These are phyloP conservation scores for Pheosia tremula DNA, from an alignment of 2,888 invertebrate species.

Conservation along the genomic window DNA sequence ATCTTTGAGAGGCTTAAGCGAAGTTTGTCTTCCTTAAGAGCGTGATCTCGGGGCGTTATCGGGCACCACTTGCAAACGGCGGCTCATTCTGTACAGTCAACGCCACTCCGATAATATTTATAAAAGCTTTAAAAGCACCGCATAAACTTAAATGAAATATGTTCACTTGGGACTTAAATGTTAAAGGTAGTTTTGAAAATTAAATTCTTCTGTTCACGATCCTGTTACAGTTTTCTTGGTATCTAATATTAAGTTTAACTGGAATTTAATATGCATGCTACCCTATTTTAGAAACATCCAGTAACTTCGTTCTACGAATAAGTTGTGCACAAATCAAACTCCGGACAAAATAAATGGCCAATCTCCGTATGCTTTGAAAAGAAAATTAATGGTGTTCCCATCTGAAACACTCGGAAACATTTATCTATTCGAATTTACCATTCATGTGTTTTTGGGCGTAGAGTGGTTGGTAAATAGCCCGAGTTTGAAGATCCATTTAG, in stretches of 20 bases:
- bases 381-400: constrained; percentile 73
- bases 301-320: constrained; percentile 6
- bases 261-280: too few species aligned
- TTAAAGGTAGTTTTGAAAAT: constrained; percentile 37
- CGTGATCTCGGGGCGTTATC: constrained; percentile 44
- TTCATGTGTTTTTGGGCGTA: constrained; percentile 62
- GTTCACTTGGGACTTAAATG: constrained; percentile 48
- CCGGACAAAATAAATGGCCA: constrained; percentile 33
- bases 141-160: constrained; percentile 60
- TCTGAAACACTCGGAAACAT: constrained; percentile 63
- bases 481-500: constrained; percentile 71
- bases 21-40: constrained; percentile 48
- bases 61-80: constrained; percentile 38
- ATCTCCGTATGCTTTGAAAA: constrained; percentile 35
- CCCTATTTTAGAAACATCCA: not conserved
- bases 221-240: constrained; percentile 14
- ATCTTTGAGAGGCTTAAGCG: constrained; percentile 42
- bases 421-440: constrained; percentile 65
- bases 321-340: constrained; percentile 27
- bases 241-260: not conserved
- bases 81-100: constrained; percentile 37
- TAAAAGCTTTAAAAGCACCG: constrained; percentile 48
- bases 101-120: constrained; percentile 49
- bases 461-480: constrained; percentile 72
- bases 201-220: constrained; percentile 36